Evolutionary conservation across 2,113 vertebrate species (phyloP).

Genomic region (Riparia riparia): DNA sequence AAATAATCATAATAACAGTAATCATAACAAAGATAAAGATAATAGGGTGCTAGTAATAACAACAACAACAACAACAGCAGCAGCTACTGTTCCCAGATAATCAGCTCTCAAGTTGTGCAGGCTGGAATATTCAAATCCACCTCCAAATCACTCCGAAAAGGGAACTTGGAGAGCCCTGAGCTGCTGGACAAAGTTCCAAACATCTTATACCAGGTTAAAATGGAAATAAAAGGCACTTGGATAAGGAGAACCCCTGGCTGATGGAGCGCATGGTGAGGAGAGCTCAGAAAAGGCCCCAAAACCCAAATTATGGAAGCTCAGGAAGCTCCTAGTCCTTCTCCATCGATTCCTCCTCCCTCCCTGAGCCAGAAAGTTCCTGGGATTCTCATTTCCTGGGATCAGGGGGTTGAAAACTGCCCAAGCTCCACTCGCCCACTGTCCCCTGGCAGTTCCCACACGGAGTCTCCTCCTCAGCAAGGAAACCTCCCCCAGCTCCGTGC

Average conservation of each 20-base stretch:
- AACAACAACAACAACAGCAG: no score
- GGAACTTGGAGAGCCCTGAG: background rate
- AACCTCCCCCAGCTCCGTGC: conserved; percentile 34
- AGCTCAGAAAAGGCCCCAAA: background rate
- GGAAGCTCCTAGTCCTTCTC: background rate
- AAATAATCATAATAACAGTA: background rate
- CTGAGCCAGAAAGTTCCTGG: background rate
- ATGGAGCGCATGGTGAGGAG: background rate
- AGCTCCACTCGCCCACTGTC: background rate
- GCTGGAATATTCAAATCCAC: background rate
- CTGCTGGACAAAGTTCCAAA: background rate
- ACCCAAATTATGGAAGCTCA: background rate
- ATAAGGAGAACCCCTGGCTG: background rate
- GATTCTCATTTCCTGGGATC: background rate
- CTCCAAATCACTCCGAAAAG: background rate
- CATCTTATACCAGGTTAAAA: background rate
- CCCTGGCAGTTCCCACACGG: conserved; percentile 19
- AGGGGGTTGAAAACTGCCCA: background rate
- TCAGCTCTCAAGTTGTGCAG: background rate
- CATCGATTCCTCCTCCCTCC: background rate
- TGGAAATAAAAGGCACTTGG: background rate
- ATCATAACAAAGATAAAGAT: background rate
- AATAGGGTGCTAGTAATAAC: no score
- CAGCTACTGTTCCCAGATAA: background rate
- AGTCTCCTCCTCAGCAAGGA: conserved; percentile 11